phyloP scores from a whole-genome alignment of 2,797 vertebrate species.

The Acanthurus tractus region DNA sequence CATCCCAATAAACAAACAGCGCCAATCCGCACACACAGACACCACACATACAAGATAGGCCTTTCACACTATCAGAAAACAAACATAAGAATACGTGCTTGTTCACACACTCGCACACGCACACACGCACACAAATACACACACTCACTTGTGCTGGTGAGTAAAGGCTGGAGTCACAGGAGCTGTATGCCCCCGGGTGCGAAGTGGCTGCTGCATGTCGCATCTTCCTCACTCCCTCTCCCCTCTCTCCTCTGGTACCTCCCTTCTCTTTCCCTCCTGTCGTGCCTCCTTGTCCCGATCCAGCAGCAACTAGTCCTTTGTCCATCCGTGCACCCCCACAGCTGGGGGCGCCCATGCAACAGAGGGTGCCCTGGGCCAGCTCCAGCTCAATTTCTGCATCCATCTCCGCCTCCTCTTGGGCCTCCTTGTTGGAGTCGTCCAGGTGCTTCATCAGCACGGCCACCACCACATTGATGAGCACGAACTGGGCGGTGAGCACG shows the following conservation, averaged over 20 bases:
- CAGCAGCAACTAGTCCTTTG: conserved; percentile 63
- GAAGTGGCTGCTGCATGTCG: conserved; percentile 52
- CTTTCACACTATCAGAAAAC: conserved; percentile 32
- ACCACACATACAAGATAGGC: conserved; percentile 21
- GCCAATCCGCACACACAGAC: conserved; percentile 15
- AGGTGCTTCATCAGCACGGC: conserved; percentile 99
- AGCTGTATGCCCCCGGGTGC: conserved; percentile 72
- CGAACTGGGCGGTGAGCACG: conserved; percentile 98
- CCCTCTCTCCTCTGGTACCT: conserved; percentile 66
- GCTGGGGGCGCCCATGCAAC: conserved; percentile 87
- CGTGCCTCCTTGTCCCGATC: conserved; percentile 45
- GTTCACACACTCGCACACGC: not conserved
- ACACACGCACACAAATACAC: conserved; percentile 1
- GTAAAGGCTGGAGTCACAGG: conserved; percentile 86
- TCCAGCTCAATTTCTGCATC: conserved; percentile 97
- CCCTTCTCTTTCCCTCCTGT: conserved; percentile 70
- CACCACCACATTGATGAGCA: conserved; percentile 99
- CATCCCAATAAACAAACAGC: not conserved
- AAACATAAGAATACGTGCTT: not conserved
- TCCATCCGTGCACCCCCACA: conserved; percentile 76
- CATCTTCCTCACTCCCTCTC: conserved; percentile 66
- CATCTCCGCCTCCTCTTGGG: conserved; percentile 98
- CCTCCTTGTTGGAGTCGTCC: conserved; percentile 99
- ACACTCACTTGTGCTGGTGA: conserved; percentile 92
- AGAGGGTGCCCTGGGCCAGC: conserved; percentile 93